Evolutionary conservation across 2,888 invertebrate species (phyloP), one percentile per base, ranked within the genome.

Genomic region (Stictocephala bisonia): DNA sequence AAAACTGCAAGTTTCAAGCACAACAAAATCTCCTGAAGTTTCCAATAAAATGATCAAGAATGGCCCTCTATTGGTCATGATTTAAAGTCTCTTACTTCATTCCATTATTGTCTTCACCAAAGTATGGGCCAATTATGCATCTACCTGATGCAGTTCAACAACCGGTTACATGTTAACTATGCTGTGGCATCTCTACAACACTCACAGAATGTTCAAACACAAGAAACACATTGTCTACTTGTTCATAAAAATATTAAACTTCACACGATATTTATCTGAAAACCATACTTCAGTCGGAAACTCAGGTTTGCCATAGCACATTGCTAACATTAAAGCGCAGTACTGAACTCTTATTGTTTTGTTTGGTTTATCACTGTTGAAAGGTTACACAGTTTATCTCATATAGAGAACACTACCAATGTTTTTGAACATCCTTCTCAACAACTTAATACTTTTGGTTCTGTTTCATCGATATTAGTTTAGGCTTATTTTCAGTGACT

Each of bases 321-420:
- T n/a, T 44, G 44, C 44, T 44, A 44, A 44, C 44, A 44, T 44
- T 44, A 15, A 44, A 44, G 44, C 44, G 15, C 44, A 44, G 44
- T 44, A 44, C 44, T 44, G 44, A 44, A 44, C 44, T 44, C 44
- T 44, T 9, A 15, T 4, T 44, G 15, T 6, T 44, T 44, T 44
- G 44, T 44, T 15, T n/a, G n/a, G n/a, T n/a, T n/a, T n/a, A n/a
- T 15, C 15, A 44, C 7, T 9, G 44, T 7, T n/a, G n/a, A 44
- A 15, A 44, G 44, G 44, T 44, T 44, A 15, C 15, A 11, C 44
- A 44, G 44, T n/a, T 44, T 31, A 31, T 31, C 11, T 11, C 11
- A 11, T 31, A 31, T 11, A 11, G 35, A 11, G 11, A 9, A 44
- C 9, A 44, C 44, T 15, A 44, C 9, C 15, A 44, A 44, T 7